Conservation (phyloP, 2,113 vertebrate species). For the Hemiscyllium ocellatum region DNA sequence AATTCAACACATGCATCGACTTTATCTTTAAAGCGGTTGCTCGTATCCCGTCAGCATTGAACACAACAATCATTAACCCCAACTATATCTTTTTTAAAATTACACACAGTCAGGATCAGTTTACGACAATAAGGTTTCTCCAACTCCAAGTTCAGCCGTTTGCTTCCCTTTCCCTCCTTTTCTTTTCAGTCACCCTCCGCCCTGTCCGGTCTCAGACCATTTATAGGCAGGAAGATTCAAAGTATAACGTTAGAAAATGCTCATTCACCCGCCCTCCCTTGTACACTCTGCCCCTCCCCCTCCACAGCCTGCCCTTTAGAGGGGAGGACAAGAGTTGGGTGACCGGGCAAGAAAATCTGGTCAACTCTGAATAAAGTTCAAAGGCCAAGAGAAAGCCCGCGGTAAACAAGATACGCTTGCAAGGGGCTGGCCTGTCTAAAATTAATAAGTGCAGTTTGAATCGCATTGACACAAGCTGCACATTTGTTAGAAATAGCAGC, state of each 20-base stretch:
- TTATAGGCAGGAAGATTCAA: neutral
- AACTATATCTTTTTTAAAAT: neutral
- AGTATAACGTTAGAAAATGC: neutral
- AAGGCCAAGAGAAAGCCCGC: neutral
- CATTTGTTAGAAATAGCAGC: neutral
- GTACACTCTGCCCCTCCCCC: too few species aligned
- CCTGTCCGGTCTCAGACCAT: neutral
- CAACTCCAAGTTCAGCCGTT: neutral
- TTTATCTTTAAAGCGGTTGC: neutral
- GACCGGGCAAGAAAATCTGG: neutral
- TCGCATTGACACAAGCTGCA: neutral
- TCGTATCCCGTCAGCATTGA: neutral
- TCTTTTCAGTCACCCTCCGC: too few species aligned
- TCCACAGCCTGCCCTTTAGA: neutral
- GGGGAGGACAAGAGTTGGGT: neutral
- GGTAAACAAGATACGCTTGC: neutral
- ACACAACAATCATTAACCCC: neutral
- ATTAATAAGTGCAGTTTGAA: neutral
- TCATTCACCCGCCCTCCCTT: too few species aligned
- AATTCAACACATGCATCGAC: neutral
- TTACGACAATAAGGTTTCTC: neutral
- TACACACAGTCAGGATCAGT: neutral
- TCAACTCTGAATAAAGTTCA: slow-evolving; percentile 17
- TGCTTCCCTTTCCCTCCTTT: too few species aligned
- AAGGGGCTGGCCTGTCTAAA: neutral